Base-by-base conservation (phyloP, 2,113 vertebrate genomes). In the Pitta sordida region DNA sequence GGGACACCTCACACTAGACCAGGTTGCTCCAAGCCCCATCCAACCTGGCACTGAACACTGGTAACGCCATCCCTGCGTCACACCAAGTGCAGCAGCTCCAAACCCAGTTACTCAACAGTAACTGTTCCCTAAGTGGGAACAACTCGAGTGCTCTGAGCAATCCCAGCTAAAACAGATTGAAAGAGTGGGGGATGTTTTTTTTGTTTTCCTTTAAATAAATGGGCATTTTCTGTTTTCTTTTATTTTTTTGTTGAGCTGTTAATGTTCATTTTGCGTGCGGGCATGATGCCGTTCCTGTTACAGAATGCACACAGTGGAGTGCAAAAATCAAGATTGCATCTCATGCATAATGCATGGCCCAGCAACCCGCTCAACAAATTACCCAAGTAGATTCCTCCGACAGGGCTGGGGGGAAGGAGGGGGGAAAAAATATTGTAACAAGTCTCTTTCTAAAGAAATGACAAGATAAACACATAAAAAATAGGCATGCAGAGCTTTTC, bases 291-390 rank as follows among this genome's bases (percentile, higher is more conserved):
- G 6, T 48, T 49, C 64, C 92, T 67, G 76, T 52, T 86, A 86
- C 83, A 81, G 94, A 83, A 86, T 63, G 92, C 83, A 86, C 88
- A 86, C 90, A 48, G 93, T 29, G 46, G 63, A 77, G 92, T 90
- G 92, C 94, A 92, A 79, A 86, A 86, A 88, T 86, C 71, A 87
- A 96, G 95, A 92, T 84, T 82, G 86, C 92, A 84, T 91, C 94
- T 96, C 92, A 95, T 96, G 74, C 86, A 96, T 96, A 91, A 96
- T 96, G 91, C 77, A 96, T 93, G 86, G 4, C 69, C 76, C 90
- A 86, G 92, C 92, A 95, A 83, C 80, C 83, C 2, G 69, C 77
- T 91, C 91, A 23, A 56, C 65, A 86, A 82, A 95, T 96, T 89
- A 93, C 73, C 92, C 49, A 2, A 78, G 86, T 19, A 92, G 76